Percentiles rank a stretch among this genome's conserved stretches.
Evolutionary conservation across 2,888 invertebrate genomes (phyloP).

Genomic region (Seladonia tumulorum): DNA sequence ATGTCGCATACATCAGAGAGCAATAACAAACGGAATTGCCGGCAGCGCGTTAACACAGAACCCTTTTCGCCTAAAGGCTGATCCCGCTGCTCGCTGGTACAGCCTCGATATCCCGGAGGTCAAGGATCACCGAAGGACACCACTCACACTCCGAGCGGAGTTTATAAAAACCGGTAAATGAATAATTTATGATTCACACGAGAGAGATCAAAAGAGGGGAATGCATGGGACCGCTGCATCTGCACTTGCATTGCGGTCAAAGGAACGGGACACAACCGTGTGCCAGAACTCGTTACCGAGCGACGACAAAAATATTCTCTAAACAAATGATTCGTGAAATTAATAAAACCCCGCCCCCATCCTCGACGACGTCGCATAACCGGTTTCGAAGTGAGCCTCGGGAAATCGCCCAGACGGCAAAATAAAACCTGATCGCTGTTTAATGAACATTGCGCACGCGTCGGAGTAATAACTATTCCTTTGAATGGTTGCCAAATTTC

Average conservation of each 20-base stretch:
- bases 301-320: conserved; percentile 32
- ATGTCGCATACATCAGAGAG: not conserved
- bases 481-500: conserved; percentile 37
- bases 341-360: not conserved
- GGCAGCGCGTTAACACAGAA: not conserved
- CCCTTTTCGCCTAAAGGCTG: not conserved
- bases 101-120: not conserved
- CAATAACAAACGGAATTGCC: conserved; percentile 17
- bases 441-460: conserved; percentile 1
- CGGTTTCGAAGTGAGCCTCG: not conserved
- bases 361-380: not conserved
- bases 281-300: conserved; percentile 36
- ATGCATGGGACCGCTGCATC: not conserved
- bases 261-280: not conserved
- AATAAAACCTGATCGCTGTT: conserved; percentile 4
- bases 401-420: not conserved
- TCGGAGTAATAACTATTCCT: conserved; percentile 16
- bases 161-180: conserved; percentile 19
- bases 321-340: conserved; percentile 28
- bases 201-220: conserved; percentile 32
- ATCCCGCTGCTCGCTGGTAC: not conserved
- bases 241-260: conserved; percentile 1
- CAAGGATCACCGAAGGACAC: not conserved
- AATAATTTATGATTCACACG: conserved; percentile 21
- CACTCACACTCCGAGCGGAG: not conserved